Evolutionary conservation across 2,113 vertebrate species (phyloP), one percentile per base, ranked within the genome.

Genomic region (Shinisaurus crocodilurus): DNA sequence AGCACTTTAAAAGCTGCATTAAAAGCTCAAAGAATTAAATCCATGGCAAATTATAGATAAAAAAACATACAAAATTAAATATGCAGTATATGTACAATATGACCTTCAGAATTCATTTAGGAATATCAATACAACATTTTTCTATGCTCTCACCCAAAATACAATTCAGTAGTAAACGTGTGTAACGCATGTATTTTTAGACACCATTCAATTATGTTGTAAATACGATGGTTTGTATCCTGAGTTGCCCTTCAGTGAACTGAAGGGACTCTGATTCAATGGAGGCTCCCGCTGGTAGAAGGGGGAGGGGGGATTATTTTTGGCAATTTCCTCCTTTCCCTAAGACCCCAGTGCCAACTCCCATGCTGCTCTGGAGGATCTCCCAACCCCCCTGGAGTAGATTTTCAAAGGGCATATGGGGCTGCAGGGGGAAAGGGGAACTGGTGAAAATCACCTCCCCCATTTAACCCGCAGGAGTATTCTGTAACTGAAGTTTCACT

Each of bases 101-200:
- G 80, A 90, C 57, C 40, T 45, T 34, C 7, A 69, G 48, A 70
- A 86, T 90, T 89, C 87, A 97, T 90, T 95, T 95, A 97, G 85
- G 81, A 93, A 95, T 12, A 70, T 50, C 88, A 96, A 94, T 94
- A 91, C 37, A 94, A 76, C 95, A 95, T 96, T 95, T 89, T 95
- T 96, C 95, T 89, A 87, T 95, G 93, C 96, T 97, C 95, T 91
- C 94, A 95, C 96, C 94, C 87, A 96, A 97, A 96, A 89, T 89
- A 92, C 95, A 97, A 97, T 84, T 75, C 83, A 95, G 87, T 95
- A 96, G 91, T 92, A 96, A 95, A 97, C 10, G 84, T 27, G 16
- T 32, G n/a, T 45, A 48, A 89, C 45, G n/a, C n/a, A 88, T 23
- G 34, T 6, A 67, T 92, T 95, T 94, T 95, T 93, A 95, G 94